Conservation (phyloP, 2,888 invertebrate species). For the Cylindroiulus punctatus region DNA sequence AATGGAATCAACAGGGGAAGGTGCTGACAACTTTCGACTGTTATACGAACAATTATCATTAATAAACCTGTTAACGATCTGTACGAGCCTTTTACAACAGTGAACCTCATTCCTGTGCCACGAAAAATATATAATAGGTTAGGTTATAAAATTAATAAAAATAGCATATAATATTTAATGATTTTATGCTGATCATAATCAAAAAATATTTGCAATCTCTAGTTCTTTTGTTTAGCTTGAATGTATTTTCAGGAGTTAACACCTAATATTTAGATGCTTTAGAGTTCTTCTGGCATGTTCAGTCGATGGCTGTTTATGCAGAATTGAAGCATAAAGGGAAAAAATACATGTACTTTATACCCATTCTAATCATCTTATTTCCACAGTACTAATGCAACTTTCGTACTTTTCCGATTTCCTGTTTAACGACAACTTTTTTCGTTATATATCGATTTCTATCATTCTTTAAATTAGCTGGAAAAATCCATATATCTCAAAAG, state of each 20-base stretch:
- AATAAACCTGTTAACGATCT: constrained; percentile 6
- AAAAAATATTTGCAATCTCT: too few relatives aligned
- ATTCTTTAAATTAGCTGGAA: constrained; percentile 51
- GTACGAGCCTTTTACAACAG: neutral
- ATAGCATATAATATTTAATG: too few relatives aligned
- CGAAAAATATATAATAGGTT: neutral
- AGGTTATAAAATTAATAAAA: too few relatives aligned
- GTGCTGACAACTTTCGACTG: constrained; percentile 65
- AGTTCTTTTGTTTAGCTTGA: too few relatives aligned
- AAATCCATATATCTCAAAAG: constrained; percentile 54
- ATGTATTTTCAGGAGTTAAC: too few relatives aligned
- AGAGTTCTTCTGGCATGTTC: too few relatives aligned
- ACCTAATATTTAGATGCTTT: too few relatives aligned
- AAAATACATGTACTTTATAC: neutral
- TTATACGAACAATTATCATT: neutral
- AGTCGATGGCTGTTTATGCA: too few relatives aligned
- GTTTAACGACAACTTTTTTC: neutral
- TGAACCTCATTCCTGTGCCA: neutral
- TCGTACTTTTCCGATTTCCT: neutral
- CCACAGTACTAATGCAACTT: neutral
- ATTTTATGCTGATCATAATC: too few relatives aligned
- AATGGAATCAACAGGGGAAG: constrained; percentile 84
- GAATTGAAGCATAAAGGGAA: neutral
- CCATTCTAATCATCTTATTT: neutral
- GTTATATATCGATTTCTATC: neutral